phyloP scores from a whole-genome alignment of 2,113 vertebrate genomes.

The Clinocottus analis region DNA sequence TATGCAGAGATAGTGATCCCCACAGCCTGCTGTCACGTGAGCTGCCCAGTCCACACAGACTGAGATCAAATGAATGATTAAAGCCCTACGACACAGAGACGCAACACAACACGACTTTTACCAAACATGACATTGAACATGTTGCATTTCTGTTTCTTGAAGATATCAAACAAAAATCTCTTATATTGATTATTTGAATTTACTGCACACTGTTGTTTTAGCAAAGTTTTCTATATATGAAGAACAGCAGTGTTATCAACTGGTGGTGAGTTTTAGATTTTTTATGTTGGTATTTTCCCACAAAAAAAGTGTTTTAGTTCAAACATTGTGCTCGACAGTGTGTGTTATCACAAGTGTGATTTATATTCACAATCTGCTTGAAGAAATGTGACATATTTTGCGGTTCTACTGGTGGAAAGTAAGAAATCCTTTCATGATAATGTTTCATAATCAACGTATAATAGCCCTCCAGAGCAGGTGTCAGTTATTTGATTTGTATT shows the following conservation, averaged over 20 bases:
- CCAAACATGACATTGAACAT: not conserved
- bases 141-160: not conserved
- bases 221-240: not conserved
- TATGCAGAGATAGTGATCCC: conserved; percentile 25
- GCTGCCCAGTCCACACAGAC: conserved; percentile 53
- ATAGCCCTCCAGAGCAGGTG: not conserved
- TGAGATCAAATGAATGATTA: conserved; percentile 27
- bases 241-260: not conserved
- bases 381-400: not conserved
- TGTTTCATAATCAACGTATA: not conserved
- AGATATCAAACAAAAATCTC: not conserved
- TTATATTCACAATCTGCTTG: not conserved
- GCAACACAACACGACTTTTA: not conserved
- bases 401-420: not conserved
- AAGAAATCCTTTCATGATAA: too few species aligned
- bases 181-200: not conserved
- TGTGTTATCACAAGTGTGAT: not conserved
- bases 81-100: not conserved
- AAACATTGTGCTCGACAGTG: not conserved
- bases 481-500: not conserved
- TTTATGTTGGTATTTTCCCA: not conserved
- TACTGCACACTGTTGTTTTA: not conserved
- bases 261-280: not conserved
- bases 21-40: not conserved
- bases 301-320: not conserved